Percentiles rank a stretch among this genome's conserved stretches.
Conservation (phyloP, 1,140 invertebrate species). For the Pseudomyrmex gracilis region DNA sequence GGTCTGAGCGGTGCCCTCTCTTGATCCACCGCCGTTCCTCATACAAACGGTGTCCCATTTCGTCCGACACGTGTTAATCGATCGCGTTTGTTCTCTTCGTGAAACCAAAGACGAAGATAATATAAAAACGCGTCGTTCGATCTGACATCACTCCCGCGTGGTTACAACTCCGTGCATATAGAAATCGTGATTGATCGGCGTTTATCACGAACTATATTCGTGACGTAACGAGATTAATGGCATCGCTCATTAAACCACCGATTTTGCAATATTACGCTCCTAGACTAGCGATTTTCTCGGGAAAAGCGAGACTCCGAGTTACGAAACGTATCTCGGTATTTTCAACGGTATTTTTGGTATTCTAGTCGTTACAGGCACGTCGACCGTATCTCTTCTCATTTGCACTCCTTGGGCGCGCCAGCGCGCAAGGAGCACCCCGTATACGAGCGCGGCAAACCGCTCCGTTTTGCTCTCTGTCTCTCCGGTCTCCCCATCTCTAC, state of each 20-base stretch:
- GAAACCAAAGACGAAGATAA: neutral
- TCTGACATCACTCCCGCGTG: neutral
- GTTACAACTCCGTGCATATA: neutral
- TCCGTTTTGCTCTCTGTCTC: neutral
- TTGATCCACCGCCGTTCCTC: constrained; percentile 56
- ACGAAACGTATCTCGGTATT: neutral
- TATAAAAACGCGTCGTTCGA: neutral
- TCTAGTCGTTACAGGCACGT: neutral
- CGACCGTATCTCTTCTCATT: neutral
- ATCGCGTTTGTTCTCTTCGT: neutral
- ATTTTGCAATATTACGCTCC: neutral
- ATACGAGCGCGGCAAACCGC: constrained; percentile 30
- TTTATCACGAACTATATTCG: constrained; percentile 22
- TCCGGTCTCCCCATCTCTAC: constrained; percentile 52
- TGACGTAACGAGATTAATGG: constrained; percentile 48
- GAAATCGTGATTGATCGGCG: constrained; percentile 26
- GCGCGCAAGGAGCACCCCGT: constrained; percentile 57
- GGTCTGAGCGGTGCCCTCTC: constrained; percentile 46
- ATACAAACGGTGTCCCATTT: constrained; percentile 65
- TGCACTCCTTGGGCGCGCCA: constrained; percentile 2
- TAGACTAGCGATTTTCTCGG: neutral
- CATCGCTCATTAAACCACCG: constrained; percentile 23
- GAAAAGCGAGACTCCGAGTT: neutral
- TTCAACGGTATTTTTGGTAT: neutral
- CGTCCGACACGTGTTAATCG: constrained; percentile 46